Evolutionary conservation across 2,888 invertebrate species (phyloP), one percentile per base, ranked within the genome.

Genomic region (Eustalomyia histrio): DNA sequence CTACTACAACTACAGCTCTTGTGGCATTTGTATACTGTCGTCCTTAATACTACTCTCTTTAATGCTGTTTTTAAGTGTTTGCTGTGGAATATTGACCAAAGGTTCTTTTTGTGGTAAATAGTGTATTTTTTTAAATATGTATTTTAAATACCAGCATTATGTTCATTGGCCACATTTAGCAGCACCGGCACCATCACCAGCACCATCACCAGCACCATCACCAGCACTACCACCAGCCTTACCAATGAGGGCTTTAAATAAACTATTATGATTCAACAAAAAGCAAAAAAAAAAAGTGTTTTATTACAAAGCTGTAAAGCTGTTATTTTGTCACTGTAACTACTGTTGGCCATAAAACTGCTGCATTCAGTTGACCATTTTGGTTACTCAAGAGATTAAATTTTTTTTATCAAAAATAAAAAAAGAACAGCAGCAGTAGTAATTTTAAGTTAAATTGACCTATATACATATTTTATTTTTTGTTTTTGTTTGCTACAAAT

Each of bases 181-280:
- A 18, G 24, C 7, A 29, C 7, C 7, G 1, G 7, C 6, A 21
- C 53, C 18, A 18, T 24, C 7, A 29, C 7, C 7, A 4, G 7
- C 6, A 29, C 29, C 29, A 4, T 1, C 29, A 29, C 7, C 21
- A 21, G 4, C 4, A 21, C 21, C 21, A 21, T 4, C 21, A 21
- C 21, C 21, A 21, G 21, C 21, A 21, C 29, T 7, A 53, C 14
- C 53, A 53, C 53, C 21, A 21, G 12, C 53, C 10, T 17, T 9
- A 7, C 53, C 52, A 64, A 64, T 35, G 65, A 18, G 52, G 65
- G 47, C 61, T 61, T 61, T 61, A 61, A 61, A 61, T 61, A 47
- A 61, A 61, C 61, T 47, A 61, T 61, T 24, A 61, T 61, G 61
- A 61, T 47, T 61, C 7, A n/a, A 18, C 61, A 61, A 24, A 61